These are phyloP conservation scores for Mobula hypostoma DNA, from an alignment of 2,113 vertebrate genomes.

Conservation along the genomic window DNA sequence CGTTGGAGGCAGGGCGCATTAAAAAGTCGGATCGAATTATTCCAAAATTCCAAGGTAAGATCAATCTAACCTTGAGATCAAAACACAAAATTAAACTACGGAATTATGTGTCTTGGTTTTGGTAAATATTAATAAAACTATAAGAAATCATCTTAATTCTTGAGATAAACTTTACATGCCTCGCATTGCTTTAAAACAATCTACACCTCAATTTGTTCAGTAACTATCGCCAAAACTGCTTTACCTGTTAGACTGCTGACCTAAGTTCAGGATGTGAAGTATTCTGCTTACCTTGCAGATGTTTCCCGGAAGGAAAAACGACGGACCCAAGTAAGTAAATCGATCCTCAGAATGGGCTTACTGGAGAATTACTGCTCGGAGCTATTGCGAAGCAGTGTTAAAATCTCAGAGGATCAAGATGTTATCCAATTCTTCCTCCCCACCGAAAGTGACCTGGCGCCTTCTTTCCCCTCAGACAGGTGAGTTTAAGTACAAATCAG, in stretches of 20 bases:
- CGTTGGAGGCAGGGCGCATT: slow-evolving; percentile 52
- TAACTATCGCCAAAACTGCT: neutral
- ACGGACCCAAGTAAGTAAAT: slow-evolving; percentile 48
- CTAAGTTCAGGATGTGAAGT: neutral
- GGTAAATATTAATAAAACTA: neutral
- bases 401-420: no score
- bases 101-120: neutral
- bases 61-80: no score
- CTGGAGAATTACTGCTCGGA: no score
- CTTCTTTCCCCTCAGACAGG: no score
- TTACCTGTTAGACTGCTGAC: no score
- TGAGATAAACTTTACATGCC: no score
- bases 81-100: no score
- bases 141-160: neutral
- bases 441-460: no score
- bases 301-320: slow-evolving; percentile 43
- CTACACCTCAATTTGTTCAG: neutral
- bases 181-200: neutral
- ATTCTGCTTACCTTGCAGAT: neutral
- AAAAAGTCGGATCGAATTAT: slow-evolving; percentile 50
- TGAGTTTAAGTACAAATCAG: no score
- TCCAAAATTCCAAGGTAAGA: slow-evolving; percentile 58
- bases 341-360: no score
- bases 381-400: no score
- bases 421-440: no score